phyloP scores from a whole-genome alignment of 2,113 vertebrate species.

The Oplegnathus fasciatus region DNA sequence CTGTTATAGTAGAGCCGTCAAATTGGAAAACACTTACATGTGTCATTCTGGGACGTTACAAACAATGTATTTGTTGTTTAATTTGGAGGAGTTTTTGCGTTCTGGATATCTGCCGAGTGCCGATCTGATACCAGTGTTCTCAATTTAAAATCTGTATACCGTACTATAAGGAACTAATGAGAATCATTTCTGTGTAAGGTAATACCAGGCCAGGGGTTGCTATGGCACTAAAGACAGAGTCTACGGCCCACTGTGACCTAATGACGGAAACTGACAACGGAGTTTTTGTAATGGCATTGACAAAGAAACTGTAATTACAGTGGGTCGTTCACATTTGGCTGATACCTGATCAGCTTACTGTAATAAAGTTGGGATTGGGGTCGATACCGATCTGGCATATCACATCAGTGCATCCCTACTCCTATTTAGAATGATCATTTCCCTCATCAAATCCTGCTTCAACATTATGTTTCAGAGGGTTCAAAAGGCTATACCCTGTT shows the following conservation, averaged over 20 bases:
- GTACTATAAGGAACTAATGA: neutral
- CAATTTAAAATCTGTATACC: neutral
- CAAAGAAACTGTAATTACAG: constrained; percentile 6
- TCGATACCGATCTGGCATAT: neutral
- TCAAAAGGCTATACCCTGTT: neutral
- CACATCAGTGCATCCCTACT: neutral
- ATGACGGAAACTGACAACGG: neutral
- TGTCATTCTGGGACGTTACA: neutral
- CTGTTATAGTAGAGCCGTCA: neutral
- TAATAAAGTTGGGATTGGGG: neutral
- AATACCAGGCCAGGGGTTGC: neutral
- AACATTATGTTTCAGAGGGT: neutral
- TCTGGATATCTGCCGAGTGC: neutral
- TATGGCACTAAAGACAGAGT: neutral
- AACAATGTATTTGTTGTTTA: neutral
- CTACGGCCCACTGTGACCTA: neutral
- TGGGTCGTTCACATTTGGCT: neutral
- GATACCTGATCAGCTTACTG: neutral
- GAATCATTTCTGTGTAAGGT: neutral
- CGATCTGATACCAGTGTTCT: neutral
- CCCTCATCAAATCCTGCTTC: constrained; percentile 8
- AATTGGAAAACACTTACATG: neutral
- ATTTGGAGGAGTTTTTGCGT: neutral
- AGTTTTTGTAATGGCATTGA: neutral
- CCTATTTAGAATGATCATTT: neutral